Evolutionary conservation across 2,113 vertebrate genomes (phyloP), one percentile per base, ranked within the genome.

Genomic region (Diglossa brunneiventris): DNA sequence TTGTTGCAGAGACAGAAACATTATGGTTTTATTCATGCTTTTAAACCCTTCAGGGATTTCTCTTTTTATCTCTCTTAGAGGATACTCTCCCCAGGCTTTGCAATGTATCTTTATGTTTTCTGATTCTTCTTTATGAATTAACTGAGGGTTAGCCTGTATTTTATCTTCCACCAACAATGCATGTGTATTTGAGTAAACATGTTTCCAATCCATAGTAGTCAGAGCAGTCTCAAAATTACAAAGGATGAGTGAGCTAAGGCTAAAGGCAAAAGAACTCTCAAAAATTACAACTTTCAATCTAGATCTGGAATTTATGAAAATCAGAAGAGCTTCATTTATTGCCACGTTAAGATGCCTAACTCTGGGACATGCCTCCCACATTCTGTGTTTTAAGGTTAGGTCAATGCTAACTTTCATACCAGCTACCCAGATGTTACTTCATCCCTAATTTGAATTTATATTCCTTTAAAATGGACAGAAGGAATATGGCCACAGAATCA

Each of bases 341-440:
- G 14, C 10, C 11, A 13, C 10, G 28, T 3, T 39, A 10, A 10
- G n/a, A 27, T 56, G 6, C 31, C 12, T 53, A 6, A 37, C 8
- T 73, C 19, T 37, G 18, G 18, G 30, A 27, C 20, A 22, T 0
- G 0, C 42, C 26, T 83, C 19, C 20, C 24, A 7, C 6, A 1
- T 55, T 74, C 46, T 76, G 1, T 50, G 4, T 59, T 80, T 15
- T 73, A 62, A 80, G 18, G 2, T 41, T 33, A 47, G 7, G 13
- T 47, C 42, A 89, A 13, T 35, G 7, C 4, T 64, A 23, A 73
- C 18, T 73, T 94, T 73, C 37, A 41, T 11, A 21, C 3, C 30
- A 22, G 16, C 3, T 92, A 58, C 76, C 42, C 15, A 93, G 23
- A 49, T 62, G 4, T n/a, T n/a, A 28, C 3, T 15, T 56, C 23